Evolutionary conservation across 2,797 vertebrate species (phyloP), one percentile per base, ranked within the genome.

Genomic region (Taeniopygia guttata): DNA sequence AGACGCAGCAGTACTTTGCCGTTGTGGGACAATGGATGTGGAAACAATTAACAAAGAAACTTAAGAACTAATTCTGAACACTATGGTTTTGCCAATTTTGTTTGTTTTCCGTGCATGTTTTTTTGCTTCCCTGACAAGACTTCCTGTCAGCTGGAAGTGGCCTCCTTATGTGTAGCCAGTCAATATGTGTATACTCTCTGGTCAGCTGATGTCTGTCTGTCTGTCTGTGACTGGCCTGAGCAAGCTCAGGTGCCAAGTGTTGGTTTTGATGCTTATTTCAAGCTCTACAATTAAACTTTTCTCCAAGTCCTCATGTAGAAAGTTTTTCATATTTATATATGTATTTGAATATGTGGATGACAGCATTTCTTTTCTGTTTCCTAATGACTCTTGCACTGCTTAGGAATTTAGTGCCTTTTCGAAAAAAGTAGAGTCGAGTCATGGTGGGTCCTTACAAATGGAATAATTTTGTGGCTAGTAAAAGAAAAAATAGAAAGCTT

Each of bases 361-460:
- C 43, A 58, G 19, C 27, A n/a, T 73, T 79, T 62, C 16, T 84
- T n/a, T 96, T 89, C 26, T 21, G 51, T 87, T 96, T 94, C 64
- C 40, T 95, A 42, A 62, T 88, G 60, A 93, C 32, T 78, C 87
- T 60, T 79, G 84, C 80, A 78, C 73, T 84, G 84, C 60, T 78
- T 95, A 67, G 16, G 52, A 86, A 93, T 78, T 93, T 97, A 88
- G 96, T 98, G 97, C 97, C 97, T 98, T 96, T 82, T 84, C 90
- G 55, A 80, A 90, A 84, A 70, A 92, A 90, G 26, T 72, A 80
- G 93, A 91, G 86, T 73, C 62, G 93, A 89, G 79, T 58, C 51
- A 38, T 19, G 13, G 60, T 77, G 42, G 73, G 68, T 80, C 84
- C 85, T 90, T 80, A 43, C 1, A 94, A 82, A 62, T 64, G 9